A percentile compares a stretch with the other conserved stretches of the same genome.
Conservation (phyloP, 2,113 vertebrate species). For the Scomber colias region DNA sequence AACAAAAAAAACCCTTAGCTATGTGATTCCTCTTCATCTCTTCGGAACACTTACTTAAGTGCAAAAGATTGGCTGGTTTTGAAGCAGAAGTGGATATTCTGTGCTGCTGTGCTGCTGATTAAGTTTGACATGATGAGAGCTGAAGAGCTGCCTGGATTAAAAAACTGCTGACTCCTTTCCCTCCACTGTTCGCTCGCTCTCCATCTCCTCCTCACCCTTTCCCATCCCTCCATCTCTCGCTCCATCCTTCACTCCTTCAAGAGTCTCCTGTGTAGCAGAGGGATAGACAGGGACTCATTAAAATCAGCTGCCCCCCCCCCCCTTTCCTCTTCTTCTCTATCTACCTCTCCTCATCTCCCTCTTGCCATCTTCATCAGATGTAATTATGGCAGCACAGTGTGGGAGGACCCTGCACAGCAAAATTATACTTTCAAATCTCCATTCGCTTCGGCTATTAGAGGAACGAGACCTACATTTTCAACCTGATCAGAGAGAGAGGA, state of each 20-base stretch:
- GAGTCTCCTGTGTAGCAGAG: slow-evolving; percentile 46
- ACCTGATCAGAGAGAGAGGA: slow-evolving; percentile 37
- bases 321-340: slow-evolving; percentile 35
- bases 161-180: slow-evolving; percentile 77
- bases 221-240: slow-evolving; percentile 24
- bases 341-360: slow-evolving; percentile 48
- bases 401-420: slow-evolving; percentile 45
- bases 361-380: slow-evolving; percentile 59
- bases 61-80: slow-evolving; percentile 26
- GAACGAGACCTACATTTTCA: slow-evolving; percentile 64
- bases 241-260: slow-evolving; percentile 31
- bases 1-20: no score
- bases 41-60: not conserved
- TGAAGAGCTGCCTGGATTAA: slow-evolving; percentile 66
- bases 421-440: slow-evolving; percentile 72
- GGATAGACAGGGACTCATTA: slow-evolving; percentile 61
- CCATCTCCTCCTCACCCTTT: slow-evolving; percentile 36
- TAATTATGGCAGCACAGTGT: slow-evolving; percentile 65
- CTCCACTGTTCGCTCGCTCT: slow-evolving; percentile 35
- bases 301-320: slow-evolving; percentile 20
- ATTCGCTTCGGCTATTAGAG: slow-evolving; percentile 48
- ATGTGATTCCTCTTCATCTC: not conserved
- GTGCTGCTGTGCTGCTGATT: slow-evolving; percentile 59
- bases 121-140: slow-evolving; percentile 65
- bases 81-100: slow-evolving; percentile 48